Evolutionary conservation across 2,888 invertebrate genomes (phyloP), one percentile per base, ranked within the genome.

Genomic region (Folsomia manolachei): DNA sequence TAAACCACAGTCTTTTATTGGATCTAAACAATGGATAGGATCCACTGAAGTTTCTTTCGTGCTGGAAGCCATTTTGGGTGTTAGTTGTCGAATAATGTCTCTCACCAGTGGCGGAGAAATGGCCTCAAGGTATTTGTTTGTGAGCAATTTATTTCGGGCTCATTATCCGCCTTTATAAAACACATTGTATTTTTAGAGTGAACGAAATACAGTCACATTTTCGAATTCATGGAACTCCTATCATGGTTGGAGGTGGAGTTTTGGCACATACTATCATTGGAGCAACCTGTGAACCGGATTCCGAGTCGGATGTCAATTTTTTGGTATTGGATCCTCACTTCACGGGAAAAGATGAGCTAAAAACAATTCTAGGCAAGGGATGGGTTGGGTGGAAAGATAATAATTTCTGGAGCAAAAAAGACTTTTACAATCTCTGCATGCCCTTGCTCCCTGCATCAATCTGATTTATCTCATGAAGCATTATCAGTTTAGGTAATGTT

Each of bases 231-330:
- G 98, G 98, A 67, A 93, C 95, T 27, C 99, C 99, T 24, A 89
- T 99, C 72, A 99, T 99, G 99, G 97, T 99, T 81, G 99, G 97
- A 82, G 99, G 99, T 24, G 98, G 97, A 77, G 95, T 96, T 52
- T 86, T 97, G 81, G 99, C 99, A 0, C 98, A 99, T 83, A 99
- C 99, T 62, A 97, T 99, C 80, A 86, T 99, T 70, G 99, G 99
- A 1, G 90, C 99, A 0, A 77, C 77, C 61, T 72, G 78, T 18
- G 93, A 94, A 83, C 94, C 91, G 83, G 88, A 90, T 61, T 86
- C 87, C 21, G 90, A 91, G 11, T 92, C 92, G 23, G 91, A 93
- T 75, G 88, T 92, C 0, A 91, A 91, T 81, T 99, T 95, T 85
- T 88, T 99, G n/a, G 93, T 99, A 81, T 86, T 99, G 53, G 99